These are phyloP conservation scores for Peucedramus taeniatus DNA, from an alignment of 2,113 vertebrate genomes.

Conservation along the genomic window DNA sequence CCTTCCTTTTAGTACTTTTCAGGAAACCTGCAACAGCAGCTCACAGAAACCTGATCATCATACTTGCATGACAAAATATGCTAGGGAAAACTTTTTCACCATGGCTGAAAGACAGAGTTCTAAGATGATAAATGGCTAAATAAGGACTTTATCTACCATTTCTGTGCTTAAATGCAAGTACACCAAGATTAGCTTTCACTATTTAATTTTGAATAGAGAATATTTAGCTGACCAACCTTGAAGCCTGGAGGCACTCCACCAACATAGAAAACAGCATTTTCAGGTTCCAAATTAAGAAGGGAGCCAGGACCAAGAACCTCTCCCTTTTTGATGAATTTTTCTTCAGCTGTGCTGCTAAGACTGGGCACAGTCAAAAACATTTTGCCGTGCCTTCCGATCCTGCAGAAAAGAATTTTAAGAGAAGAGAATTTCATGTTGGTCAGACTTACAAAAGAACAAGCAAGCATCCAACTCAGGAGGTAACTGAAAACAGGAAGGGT, in stretches of 20 bases:
- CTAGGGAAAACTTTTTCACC: not conserved
- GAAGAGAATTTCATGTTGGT: not conserved
- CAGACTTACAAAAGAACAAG: not conserved
- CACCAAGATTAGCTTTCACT: not conserved
- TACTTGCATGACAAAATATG: not conserved
- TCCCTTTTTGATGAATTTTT: slow-evolving; percentile 98
- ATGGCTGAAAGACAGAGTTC: not conserved
- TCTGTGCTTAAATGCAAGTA: not conserved
- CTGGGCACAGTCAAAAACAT: slow-evolving; percentile 92
- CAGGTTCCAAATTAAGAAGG: slow-evolving; percentile 85
- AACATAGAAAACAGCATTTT: slow-evolving; percentile 89
- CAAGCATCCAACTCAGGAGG: not conserved
- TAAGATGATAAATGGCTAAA: not conserved
- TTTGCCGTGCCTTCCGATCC: slow-evolving; percentile 92
- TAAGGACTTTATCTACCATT: not conserved
- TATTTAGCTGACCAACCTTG: slow-evolving; percentile 71
- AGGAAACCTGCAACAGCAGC: not conserved
- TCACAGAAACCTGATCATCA: not conserved
- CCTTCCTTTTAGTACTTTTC: not conserved
- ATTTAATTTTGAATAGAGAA: not conserved
- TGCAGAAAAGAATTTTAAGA: slow-evolving; percentile 46
- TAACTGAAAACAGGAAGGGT: not conserved
- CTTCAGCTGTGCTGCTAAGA: slow-evolving; percentile 85
- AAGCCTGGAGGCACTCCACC: slow-evolving; percentile 86
- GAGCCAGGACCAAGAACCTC: slow-evolving; percentile 82